Evolutionary conservation across 2,888 invertebrate genomes (phyloP), one percentile per base, ranked within the genome.

Genomic region (Pollenia amentaria): DNA sequence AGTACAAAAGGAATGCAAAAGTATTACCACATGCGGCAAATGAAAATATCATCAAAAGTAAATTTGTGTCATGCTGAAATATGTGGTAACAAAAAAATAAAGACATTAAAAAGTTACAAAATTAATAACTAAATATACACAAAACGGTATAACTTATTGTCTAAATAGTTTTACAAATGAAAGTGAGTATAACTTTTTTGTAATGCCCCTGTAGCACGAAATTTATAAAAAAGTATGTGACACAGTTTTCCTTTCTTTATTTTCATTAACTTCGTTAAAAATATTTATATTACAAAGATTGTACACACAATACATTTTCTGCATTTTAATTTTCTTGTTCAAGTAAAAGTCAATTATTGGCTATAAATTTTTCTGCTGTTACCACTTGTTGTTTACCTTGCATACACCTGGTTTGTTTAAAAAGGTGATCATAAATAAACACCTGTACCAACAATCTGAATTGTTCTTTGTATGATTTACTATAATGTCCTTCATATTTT

Each of bases 21-120:
- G 12, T 48, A 64, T 53, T 51, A 64, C 42, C 51, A 76, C 64
- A 75, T 76, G 76, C 51, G 64, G 64, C 51, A 76, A 76, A 76
- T 64, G 64, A 64, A 76, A 76, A 76, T 64, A 76, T 53, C 69
- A 70, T 70, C 76, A 76, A 76, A 76, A 64, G 42, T 76, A 21
- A 76, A 76, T 76, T 76, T 76, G 76, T 76, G 51, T 64, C 62
- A 76, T 51, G 64, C 38, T 76, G 42, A 64, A 64, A 64, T 76
- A 64, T 64, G 21, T 60, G 21, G 3, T 48, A 18, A 40, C 62
- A 62, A 40, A 38, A 62, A 62, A 62, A 21, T 3, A 38, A 62
- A 62, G 9, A 62, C n/a, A 62, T 3, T 16, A 62, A 7, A 3
- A 57, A 57, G 8, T 14, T 9, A 38, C 12, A 8, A 29, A 38